phyloP scores from a whole-genome alignment of 2,888 invertebrate genomes.

The Anarsia innoxiella region DNA sequence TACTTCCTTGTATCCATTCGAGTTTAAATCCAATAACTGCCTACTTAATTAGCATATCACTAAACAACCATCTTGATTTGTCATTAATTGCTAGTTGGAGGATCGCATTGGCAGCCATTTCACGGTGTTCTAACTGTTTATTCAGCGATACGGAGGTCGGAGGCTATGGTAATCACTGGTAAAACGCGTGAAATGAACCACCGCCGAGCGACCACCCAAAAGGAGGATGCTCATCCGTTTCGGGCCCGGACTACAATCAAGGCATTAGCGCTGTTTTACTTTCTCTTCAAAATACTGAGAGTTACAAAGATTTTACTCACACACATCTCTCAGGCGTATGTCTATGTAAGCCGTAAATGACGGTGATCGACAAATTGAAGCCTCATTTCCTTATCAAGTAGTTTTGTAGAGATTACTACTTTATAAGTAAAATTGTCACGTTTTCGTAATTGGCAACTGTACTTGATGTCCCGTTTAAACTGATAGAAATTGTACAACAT shows the following conservation, averaged over 20 bases:
- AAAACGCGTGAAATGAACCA: constrained; percentile 63
- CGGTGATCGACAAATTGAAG: too few relatives aligned
- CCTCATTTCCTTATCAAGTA: too few relatives aligned
- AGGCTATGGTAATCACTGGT: constrained; percentile 30
- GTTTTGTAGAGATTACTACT: neutral
- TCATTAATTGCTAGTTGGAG: constrained; percentile 24
- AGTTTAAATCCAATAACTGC: constrained; percentile 1
- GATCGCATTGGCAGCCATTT: constrained; percentile 23
- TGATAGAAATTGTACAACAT: constrained; percentile 6
- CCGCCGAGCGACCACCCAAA: constrained; percentile 57
- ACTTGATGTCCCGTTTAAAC: neutral
- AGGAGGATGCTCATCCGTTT: constrained; percentile 31
- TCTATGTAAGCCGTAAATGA: too few relatives aligned
- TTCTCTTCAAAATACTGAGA: neutral
- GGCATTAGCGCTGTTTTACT: neutral
- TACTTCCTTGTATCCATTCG: constrained; percentile 2
- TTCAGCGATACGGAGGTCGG: constrained; percentile 20
- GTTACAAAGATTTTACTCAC: too few relatives aligned
- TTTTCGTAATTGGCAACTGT: constrained; percentile 5
- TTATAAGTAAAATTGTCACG: neutral
- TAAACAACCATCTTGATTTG: constrained; percentile 19
- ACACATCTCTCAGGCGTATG: too few relatives aligned
- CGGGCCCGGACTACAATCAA: constrained; percentile 3
- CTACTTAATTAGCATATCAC: constrained; percentile 9
- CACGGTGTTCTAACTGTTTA: constrained; percentile 30